Evolutionary conservation across 2,888 invertebrate species (phyloP), one percentile per base, ranked within the genome.

Genomic region (Diarsia mendica): DNA sequence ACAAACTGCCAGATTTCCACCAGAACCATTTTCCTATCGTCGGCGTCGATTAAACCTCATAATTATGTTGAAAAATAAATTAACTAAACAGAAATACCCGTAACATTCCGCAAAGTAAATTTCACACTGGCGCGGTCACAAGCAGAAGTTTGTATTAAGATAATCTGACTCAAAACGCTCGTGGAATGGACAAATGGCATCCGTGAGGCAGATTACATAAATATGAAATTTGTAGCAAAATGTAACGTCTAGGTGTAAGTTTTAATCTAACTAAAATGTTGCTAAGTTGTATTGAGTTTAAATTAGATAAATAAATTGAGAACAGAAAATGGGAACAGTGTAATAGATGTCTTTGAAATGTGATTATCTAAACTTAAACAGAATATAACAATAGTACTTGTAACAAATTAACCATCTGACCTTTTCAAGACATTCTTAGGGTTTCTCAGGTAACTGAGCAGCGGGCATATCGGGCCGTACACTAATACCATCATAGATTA

Each of bases 231-330:
- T 58, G 58, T 63, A 63, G 67, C 67, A 61, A 51, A 61, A 64
- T 23, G 46, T 64, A 53, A 53, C 39, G 44, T 33, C 75, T 65
- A 72, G 39, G n/a, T 67, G 28, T 75, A 75, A 81, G 58, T 82
- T 67, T 75, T 68, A 80, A 83, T 79, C 28, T 66, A 67, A 71
- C 73, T 85, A 68, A 77, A 80, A 83, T 51, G 69, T 74, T 77
- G 49, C 49, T 53, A 77, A 79, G 72, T 75, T 76, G 66, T 76
- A 67, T 73, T 33, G 51, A 74, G 66, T 79, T 73, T 67, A 33
- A 69, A 74, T 73, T 69, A 72, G 49, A 61, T 67, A 11, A 65
- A 61, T 64, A 66, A 67, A 74, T 60, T 67, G 10, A 1, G 4
- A 55, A 55, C 46, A 58, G 69, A 60, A 44, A 77, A 51, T 49